These are phyloP conservation scores for Hypomecis atomaria DNA, from an alignment of 2,888 invertebrate species.

Conservation along the genomic window DNA sequence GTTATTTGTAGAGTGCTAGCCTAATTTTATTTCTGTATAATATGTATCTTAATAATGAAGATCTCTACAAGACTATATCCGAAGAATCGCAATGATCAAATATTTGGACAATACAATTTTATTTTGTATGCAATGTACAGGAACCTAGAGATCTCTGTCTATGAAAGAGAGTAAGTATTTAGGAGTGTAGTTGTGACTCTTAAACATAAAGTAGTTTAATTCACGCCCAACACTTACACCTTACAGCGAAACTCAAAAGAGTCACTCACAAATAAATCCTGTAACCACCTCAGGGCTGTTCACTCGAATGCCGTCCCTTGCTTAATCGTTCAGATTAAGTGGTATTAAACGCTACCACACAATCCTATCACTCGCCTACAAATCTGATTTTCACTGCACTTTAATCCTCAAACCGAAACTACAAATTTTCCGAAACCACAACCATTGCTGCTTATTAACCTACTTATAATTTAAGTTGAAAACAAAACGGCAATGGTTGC, in stretches of 20 bases:
- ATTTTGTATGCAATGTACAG: no score
- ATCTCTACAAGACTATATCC: no score
- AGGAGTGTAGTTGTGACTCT: no score
- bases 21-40: no score
- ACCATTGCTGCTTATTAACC: constrained; percentile 46
- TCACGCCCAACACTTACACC: constrained; percentile 7
- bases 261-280: constrained; percentile 51
- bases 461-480: no score
- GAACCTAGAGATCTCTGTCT: no score
- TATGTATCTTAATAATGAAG: no score
- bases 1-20: no score
- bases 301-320: constrained; percentile 57
- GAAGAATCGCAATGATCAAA: no score
- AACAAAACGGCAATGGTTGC: constrained; percentile 47
- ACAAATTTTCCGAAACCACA: constrained; percentile 26
- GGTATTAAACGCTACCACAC: constrained; percentile 71
- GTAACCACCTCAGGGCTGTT: constrained; percentile 49
- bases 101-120: no score
- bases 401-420: constrained; percentile 59
- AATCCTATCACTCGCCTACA: constrained; percentile 77
- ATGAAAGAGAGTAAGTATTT: no score
- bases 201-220: no score
- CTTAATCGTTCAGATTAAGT: constrained; percentile 74
- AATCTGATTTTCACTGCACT: constrained; percentile 81
- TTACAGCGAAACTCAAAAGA: constrained; percentile 32